Evolutionary conservation across 1,140 invertebrate genomes (phyloP).

Genomic region (Hyphantria cunea): DNA sequence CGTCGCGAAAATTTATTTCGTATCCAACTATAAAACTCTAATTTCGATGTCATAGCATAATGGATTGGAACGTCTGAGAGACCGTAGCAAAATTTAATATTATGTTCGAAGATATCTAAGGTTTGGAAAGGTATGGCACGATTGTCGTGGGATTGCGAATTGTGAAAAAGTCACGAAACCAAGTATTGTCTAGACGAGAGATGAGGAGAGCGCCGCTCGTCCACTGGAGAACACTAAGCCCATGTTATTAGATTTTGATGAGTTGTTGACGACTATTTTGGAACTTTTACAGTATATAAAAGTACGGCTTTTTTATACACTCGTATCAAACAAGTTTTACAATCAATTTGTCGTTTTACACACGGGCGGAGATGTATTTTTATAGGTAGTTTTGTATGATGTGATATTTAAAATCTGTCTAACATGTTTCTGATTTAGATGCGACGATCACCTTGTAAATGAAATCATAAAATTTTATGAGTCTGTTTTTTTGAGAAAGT

Average conservation of each 20-base stretch:
- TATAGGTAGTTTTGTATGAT: not conserved
- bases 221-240: slow-evolving; percentile 51
- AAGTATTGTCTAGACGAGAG: slow-evolving; percentile 71
- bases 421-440: not conserved
- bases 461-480: slow-evolving; percentile 1
- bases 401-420: not conserved
- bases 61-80: slow-evolving; percentile 56
- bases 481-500: not conserved
- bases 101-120: slow-evolving; percentile 55
- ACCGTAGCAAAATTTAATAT: slow-evolving; percentile 65
- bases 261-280: slow-evolving; percentile 63
- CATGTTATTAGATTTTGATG: slow-evolving; percentile 73
- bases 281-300: slow-evolving; percentile 28
- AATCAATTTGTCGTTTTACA: slow-evolving; percentile 7
- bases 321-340: slow-evolving; percentile 20
- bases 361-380: not conserved
- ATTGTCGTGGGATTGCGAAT: slow-evolving; percentile 67
- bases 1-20: slow-evolving; percentile 48
- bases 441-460: not conserved
- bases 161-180: slow-evolving; percentile 68
- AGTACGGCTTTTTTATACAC: slow-evolving; percentile 27
- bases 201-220: slow-evolving; percentile 48
- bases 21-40: slow-evolving; percentile 50
- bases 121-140: slow-evolving; percentile 54
- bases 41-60: slow-evolving; percentile 61